A percentile compares a stretch with the other conserved stretches of the same genome.
These are phyloP conservation scores for Apostichopus japonicus DNA, from an alignment of 35 echinoderm and acorn worm genomes.

Conservation along the genomic window DNA sequence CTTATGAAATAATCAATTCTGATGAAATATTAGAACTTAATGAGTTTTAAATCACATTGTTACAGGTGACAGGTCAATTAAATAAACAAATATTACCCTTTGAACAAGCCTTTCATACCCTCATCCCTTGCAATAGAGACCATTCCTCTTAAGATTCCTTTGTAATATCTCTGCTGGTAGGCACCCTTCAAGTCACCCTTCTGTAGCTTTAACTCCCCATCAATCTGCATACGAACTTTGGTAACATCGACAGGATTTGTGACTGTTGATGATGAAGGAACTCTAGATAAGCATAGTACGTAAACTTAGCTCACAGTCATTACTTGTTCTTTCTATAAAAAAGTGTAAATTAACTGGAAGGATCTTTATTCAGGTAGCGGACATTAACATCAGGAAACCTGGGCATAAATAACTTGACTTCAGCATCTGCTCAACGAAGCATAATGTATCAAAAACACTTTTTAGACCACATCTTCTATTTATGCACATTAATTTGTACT, in stretches of 20 bases:
- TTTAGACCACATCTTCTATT: too few species aligned
- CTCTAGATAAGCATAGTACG: background rate
- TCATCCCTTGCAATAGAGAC: slow-evolving; percentile 85
- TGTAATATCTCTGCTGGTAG: slow-evolving; percentile 85
- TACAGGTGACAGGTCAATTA: too few species aligned
- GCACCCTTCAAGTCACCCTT: slow-evolving; percentile 43
- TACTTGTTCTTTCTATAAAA: background rate
- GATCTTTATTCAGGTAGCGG: too few species aligned
- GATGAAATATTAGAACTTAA: too few species aligned
- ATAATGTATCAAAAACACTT: too few species aligned
- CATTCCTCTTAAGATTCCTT: slow-evolving; percentile 81
- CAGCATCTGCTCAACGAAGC: too few species aligned
- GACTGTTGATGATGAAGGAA: slow-evolving; percentile 32
- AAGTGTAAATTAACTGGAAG: too few species aligned
- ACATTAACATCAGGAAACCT: too few species aligned
- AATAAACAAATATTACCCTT: slow-evolving; percentile 74
- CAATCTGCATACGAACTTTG: slow-evolving; percentile 92
- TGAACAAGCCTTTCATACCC: slow-evolving; percentile 85
- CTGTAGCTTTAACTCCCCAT: slow-evolving; percentile 78
- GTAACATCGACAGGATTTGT: slow-evolving; percentile 97
- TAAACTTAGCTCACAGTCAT: background rate
- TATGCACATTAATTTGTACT: background rate
- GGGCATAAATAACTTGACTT: too few species aligned
- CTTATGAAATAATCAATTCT: too few species aligned
- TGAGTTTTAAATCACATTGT: too few species aligned